phyloP scores from a whole-genome alignment of 2,797 vertebrate genomes.

The Todus mexicanus region DNA sequence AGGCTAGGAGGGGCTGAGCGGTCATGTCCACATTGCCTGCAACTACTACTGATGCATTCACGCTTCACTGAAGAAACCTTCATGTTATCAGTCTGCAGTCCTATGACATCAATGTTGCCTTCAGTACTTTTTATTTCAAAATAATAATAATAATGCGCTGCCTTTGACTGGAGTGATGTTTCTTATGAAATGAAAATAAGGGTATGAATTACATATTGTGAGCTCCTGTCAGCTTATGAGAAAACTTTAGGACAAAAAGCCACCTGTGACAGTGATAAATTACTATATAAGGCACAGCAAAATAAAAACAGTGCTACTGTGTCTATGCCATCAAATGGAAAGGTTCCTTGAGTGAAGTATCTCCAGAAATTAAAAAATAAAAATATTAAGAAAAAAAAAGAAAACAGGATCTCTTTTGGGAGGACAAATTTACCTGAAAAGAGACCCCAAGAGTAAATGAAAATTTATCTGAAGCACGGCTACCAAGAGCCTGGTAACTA shows the following conservation, averaged over 20 bases:
- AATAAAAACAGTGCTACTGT: neutral
- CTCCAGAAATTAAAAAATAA: neutral
- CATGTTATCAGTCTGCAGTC: neutral
- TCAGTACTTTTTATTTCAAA: neutral
- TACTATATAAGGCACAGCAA: neutral
- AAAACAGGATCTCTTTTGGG: neutral
- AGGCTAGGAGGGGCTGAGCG: neutral
- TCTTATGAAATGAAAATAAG: neutral
- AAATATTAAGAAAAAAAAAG: neutral
- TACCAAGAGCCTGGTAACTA: neutral
- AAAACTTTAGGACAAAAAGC: neutral
- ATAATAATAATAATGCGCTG: neutral
- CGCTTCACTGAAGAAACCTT: neutral
- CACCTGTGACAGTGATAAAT: neutral
- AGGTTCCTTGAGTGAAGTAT: neutral
- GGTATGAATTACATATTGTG: neutral
- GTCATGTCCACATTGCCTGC: neutral
- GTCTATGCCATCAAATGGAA: neutral
- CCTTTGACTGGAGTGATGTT: rapidly evolving
- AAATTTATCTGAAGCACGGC: neutral
- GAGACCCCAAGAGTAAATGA: neutral
- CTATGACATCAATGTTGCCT: neutral
- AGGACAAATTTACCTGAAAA: neutral
- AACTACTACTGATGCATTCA: neutral
- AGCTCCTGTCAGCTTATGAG: neutral